Evolutionary conservation across 2,888 invertebrate species (phyloP).

Genomic region (Epistrophe grossulariae): DNA sequence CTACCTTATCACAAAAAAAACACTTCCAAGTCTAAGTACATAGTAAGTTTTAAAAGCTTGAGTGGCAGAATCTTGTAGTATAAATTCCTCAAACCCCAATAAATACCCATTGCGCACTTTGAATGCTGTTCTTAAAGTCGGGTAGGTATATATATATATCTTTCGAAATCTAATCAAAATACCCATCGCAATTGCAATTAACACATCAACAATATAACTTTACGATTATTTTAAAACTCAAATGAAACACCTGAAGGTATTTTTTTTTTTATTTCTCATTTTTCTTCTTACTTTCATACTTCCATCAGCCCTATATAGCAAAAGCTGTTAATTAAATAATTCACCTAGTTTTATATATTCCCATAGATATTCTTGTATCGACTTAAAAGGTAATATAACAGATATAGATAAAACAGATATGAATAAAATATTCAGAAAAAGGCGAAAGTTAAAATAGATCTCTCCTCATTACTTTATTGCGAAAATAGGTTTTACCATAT

Average conservation of each 20-base stretch:
- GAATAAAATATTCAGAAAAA: background rate
- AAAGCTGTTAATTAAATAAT: constrained; percentile 15
- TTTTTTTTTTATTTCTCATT: background rate
- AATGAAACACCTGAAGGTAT: background rate
- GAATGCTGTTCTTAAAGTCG: background rate
- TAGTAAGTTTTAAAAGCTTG: background rate
- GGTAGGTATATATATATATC: background rate
- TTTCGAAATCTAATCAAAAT: background rate
- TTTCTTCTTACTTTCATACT: background rate
- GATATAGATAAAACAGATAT: background rate
- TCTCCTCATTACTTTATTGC: background rate
- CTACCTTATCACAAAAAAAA: too few species aligned
- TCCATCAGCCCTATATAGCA: background rate
- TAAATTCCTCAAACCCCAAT: background rate
- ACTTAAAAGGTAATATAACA: background rate
- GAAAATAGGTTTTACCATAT: background rate
- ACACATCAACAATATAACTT: background rate
- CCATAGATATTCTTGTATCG: background rate
- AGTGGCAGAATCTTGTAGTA: background rate
- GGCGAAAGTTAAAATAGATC: constrained; percentile 30
- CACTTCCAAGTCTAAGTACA: background rate
- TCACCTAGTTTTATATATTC: constrained; percentile 28
- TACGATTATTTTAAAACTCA: background rate
- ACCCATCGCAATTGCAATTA: background rate
- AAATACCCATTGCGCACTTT: background rate